These are phyloP conservation scores for Heterohyrax brucei DNA, from an alignment of 2,797 vertebrate genomes.

Conservation along the genomic window DNA sequence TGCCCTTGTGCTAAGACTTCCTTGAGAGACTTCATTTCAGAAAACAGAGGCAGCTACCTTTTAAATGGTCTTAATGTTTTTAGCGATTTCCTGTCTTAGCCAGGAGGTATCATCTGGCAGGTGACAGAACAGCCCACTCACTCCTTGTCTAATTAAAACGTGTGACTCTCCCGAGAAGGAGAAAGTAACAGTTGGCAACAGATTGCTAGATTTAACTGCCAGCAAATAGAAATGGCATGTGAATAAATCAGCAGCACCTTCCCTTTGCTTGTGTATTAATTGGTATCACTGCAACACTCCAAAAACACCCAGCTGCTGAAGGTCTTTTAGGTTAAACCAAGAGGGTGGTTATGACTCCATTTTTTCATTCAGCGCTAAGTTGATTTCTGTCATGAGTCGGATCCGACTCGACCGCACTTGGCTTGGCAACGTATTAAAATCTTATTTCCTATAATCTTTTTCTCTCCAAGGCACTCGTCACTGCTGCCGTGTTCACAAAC, in stretches of 20 bases:
- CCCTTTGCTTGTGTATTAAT: rapidly evolving
- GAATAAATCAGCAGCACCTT: not conserved
- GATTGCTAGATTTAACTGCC: conserved; percentile 27
- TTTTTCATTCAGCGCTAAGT: conserved; percentile 54
- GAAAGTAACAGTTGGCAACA: conserved; percentile 52
- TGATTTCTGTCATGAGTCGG: conserved; percentile 13
- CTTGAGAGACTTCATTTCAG: conserved; percentile 69
- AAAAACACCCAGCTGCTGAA: not conserved
- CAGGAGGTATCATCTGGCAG: conserved; percentile 59
- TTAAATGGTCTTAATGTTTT: conserved; percentile 45
- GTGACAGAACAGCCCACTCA: conserved; percentile 64
- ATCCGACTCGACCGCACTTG: too few relatives aligned
- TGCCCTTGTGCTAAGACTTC: conserved; percentile 10
- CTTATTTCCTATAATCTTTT: not conserved
- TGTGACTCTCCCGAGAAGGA: conserved; percentile 45
- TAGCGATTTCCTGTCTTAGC: conserved; percentile 47
- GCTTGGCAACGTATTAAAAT: conserved; percentile 62
- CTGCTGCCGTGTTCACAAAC: not conserved
- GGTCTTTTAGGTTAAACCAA: not conserved
- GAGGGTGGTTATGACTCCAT: conserved; percentile 1
- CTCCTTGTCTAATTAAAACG: conserved; percentile 64
- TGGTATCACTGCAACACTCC: not conserved
- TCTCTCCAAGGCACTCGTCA: not conserved
- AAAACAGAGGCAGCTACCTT: conserved; percentile 62
- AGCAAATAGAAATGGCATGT: not conserved